Percentiles rank a stretch among this genome's conserved stretches.
These are phyloP conservation scores for Priocnemis perturbator DNA, from an alignment of 2,888 invertebrate species.

Conservation along the genomic window DNA sequence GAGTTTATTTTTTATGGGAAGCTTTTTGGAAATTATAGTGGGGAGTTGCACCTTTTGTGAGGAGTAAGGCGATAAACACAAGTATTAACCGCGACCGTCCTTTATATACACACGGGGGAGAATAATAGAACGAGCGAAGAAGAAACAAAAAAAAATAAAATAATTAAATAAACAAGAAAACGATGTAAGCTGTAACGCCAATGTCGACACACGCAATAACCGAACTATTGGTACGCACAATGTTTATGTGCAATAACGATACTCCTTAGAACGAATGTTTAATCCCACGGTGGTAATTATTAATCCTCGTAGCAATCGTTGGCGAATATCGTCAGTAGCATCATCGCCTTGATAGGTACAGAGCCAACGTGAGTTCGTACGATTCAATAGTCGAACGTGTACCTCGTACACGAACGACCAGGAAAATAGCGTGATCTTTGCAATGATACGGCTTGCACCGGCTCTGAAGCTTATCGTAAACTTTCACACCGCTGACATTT, in stretches of 20 bases:
- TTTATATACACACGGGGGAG: conserved; percentile 42
- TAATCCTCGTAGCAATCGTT: conserved; percentile 31
- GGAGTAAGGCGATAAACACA: conserved; percentile 33
- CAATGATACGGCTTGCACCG: too few relatives aligned
- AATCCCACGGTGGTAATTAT: conserved; percentile 23
- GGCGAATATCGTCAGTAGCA: conserved; percentile 28
- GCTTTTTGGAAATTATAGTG: too few relatives aligned
- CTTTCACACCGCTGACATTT: conserved; percentile 28
- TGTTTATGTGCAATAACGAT: conserved; percentile 32
- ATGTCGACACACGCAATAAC: conserved; percentile 35
- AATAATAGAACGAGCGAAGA: conserved; percentile 43
- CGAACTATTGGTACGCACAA: conserved; percentile 42
- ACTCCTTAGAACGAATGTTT: conserved; percentile 4
- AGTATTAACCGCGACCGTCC: conserved; percentile 52
- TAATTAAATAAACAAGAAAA: too few relatives aligned
- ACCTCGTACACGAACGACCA: too few relatives aligned
- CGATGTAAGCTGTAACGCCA: background rate
- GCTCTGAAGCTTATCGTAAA: too few relatives aligned
- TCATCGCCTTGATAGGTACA: conserved; percentile 21
- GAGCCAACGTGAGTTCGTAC: too few relatives aligned
- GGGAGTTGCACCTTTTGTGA: too few relatives aligned
- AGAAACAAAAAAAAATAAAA: conserved; percentile 20
- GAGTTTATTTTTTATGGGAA: conserved; percentile 73
- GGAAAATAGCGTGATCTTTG: too few relatives aligned
- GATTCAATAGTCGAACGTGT: too few relatives aligned